Conservation (phyloP, 2,888 invertebrate species). For the Coelopa pilipes region DNA sequence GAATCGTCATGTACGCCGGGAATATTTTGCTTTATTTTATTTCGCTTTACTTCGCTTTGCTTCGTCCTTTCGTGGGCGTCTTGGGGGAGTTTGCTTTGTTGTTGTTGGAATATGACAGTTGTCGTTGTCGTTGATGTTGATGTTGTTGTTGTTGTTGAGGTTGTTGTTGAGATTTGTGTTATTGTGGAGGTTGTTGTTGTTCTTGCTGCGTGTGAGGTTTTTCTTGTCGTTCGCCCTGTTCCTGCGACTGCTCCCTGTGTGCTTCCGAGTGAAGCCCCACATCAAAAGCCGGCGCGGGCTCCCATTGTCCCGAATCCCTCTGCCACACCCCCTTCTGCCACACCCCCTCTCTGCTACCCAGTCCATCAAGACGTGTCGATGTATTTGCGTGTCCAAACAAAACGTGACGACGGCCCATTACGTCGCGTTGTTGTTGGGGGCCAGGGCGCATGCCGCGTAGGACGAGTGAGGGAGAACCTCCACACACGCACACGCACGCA, state of each 20-base stretch:
- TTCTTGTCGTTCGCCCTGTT: not conserved
- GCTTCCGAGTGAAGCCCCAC: not conserved
- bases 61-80: not conserved
- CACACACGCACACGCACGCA: too few relatives aligned
- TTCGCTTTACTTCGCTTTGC: slow-evolving; percentile 1
- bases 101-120: not conserved
- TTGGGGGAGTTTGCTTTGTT: not conserved
- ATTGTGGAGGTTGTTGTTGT: too few relatives aligned
- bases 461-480: too few relatives aligned
- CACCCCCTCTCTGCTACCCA: not conserved
- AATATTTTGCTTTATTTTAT: slow-evolving; percentile 14
- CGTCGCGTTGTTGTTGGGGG: not conserved
- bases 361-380: not conserved
- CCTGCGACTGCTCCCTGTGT: too few relatives aligned
- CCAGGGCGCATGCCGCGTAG: not conserved
- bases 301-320: too few relatives aligned
- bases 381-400: slow-evolving; percentile 32
- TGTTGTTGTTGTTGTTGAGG: not conserved
- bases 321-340: too few relatives aligned
- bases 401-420: slow-evolving; percentile 36
- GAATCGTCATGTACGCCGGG: slow-evolving; percentile 4
- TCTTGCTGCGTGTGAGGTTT: not conserved
- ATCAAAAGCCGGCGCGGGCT: too few relatives aligned
- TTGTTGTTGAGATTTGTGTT: too few relatives aligned
- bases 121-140: slow-evolving; percentile 9